Percentiles rank a stretch among this genome's conserved stretches.
These are phyloP conservation scores for Anisognathus igniventris DNA, from an alignment of 2,797 vertebrate genomes.

Conservation along the genomic window DNA sequence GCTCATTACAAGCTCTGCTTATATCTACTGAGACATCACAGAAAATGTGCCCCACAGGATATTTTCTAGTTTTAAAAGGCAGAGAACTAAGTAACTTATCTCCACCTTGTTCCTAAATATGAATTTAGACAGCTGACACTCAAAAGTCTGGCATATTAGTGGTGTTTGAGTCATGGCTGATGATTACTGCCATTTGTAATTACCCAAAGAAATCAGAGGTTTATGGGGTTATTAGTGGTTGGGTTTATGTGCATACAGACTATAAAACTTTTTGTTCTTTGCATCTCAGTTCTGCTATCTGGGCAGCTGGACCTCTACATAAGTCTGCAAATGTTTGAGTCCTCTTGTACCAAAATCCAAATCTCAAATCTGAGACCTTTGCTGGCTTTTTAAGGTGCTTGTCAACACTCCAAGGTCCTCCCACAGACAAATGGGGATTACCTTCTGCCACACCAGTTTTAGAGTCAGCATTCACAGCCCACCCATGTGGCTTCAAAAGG, in stretches of 20 bases:
- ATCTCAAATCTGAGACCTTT: neutral
- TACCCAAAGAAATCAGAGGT: neutral
- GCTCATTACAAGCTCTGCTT: neutral
- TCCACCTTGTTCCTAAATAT: neutral
- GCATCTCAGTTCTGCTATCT: neutral
- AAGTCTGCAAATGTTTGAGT: neutral
- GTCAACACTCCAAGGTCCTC: neutral
- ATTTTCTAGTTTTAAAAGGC: neutral
- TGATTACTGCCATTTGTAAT: neutral
- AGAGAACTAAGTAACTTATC: neutral
- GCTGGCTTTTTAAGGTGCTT: neutral
- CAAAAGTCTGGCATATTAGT: neutral
- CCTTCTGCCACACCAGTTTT: neutral
- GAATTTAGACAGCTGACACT: neutral
- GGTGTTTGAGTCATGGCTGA: neutral
- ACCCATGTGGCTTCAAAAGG: rapidly evolving
- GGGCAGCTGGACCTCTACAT: neutral
- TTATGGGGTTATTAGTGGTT: neutral
- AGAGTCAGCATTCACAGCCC: neutral
- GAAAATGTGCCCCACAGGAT: neutral
- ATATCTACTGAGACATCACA: neutral
- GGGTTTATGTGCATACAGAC: neutral
- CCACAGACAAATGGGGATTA: neutral
- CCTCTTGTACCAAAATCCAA: neutral
- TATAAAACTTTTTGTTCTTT: neutral